A percentile compares a stretch with the other conserved stretches of the same genome.
phyloP scores from a whole-genome alignment of 35 echinoderm and acorn worm genomes.

The Lytechinus pictus region DNA sequence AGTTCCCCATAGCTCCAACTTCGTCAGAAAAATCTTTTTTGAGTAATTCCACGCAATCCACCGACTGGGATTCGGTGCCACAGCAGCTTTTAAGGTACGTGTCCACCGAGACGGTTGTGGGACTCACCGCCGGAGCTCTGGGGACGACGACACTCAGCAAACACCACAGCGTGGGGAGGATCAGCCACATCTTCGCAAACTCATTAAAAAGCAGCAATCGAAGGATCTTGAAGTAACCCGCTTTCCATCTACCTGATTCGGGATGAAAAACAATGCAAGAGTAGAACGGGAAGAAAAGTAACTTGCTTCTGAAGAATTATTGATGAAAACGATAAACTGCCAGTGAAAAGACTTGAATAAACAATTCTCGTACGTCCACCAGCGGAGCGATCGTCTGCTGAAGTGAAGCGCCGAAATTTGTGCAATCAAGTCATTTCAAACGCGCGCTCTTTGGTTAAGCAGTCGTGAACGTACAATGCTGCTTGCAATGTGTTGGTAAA shows the following conservation, averaged over 20 bases:
- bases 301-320: too few species aligned
- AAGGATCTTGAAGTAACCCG: neutral
- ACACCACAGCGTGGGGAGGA: neutral
- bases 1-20: constrained; percentile 10
- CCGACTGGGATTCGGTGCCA: neutral
- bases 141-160: neutral
- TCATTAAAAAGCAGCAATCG: neutral
- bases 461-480: neutral
- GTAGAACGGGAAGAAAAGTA: too few species aligned
- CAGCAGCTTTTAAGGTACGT: constrained; percentile 11
- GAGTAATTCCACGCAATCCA: constrained; percentile 34
- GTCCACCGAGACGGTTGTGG: neutral
- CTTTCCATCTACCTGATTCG: neutral
- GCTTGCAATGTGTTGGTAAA: neutral
- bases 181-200: neutral
- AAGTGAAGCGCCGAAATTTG: neutral
- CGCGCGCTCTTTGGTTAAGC: neutral
- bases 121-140: neutral
- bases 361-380: neutral
- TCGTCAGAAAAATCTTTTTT: constrained; percentile 20
- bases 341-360: neutral
- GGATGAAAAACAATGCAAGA: neutral
- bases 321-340: neutral
- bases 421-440: neutral
- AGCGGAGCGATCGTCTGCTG: neutral